phyloP scores from a whole-genome alignment of 1,140 invertebrate genomes.

The Hypothenemus hampei region DNA sequence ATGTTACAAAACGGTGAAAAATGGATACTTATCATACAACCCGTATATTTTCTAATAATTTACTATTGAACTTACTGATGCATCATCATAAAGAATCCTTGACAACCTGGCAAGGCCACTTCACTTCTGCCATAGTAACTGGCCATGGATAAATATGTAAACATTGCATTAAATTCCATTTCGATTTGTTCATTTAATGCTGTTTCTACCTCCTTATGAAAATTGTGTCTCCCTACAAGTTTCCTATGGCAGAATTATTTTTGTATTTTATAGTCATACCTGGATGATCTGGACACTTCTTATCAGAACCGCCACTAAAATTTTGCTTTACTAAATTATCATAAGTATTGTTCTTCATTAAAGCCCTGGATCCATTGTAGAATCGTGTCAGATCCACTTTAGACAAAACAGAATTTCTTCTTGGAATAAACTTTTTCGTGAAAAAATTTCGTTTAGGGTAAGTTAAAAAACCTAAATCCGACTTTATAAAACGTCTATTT shows the following conservation, averaged over 20 bases:
- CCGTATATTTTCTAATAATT: too few relatives aligned
- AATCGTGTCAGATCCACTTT: conserved; percentile 13
- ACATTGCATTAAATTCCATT: conserved; percentile 78
- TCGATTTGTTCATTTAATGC: conserved; percentile 82
- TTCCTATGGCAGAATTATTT: neutral
- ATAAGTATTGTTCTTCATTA: conserved; percentile 17
- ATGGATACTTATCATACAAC: too few relatives aligned
- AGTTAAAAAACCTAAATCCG: neutral
- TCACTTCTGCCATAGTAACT: conserved; percentile 75
- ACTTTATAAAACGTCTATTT: too few relatives aligned
- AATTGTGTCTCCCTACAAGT: conserved; percentile 62
- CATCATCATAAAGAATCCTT: conserved; percentile 65
- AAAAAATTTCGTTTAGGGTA: neutral
- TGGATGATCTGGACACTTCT: conserved; percentile 10
- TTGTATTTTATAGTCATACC: conserved; percentile 5
- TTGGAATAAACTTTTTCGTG: neutral
- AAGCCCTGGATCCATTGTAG: conserved; percentile 4
- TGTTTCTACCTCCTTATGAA: conserved; percentile 64
- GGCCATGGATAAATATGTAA: conserved; percentile 78
- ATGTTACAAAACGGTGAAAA: too few relatives aligned
- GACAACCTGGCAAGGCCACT: conserved; percentile 67
- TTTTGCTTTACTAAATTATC: conserved; percentile 24
- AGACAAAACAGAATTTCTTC: neutral
- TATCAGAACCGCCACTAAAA: neutral
- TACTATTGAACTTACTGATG: conserved; percentile 46